Base-by-base conservation (phyloP, 2,888 invertebrate genomes). In the Xestia ashworthii region DNA sequence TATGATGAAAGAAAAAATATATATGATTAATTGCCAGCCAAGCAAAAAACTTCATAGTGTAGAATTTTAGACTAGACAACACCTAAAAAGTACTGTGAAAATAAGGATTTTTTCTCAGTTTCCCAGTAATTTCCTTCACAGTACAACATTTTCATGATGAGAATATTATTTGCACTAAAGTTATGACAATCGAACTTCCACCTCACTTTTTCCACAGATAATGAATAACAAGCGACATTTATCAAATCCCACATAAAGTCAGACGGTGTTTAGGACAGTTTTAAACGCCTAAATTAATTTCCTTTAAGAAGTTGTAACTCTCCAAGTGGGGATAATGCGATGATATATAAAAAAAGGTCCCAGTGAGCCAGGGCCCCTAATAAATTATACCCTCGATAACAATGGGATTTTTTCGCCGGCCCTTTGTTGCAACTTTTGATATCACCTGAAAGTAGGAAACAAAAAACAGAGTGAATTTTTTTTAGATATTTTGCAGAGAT, bases 341-440 rank as follows among this genome's bases (percentile, higher is more conserved):
- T 96, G 96, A 96, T 96, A 96, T 96, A 96, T 96, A 96, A 96
- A 96, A 96, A 96, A 96, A 96, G 96, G 96, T 95, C 95, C 95
- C 96, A 92, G 93, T 94, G 95, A 94, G 95, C 94, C 94, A 88
- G 90, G 90, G 91, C 94, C 96, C 95, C 95, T 96, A 96, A 97
- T 97, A 97, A 97, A 97, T 97, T 97, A 97, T 95, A 94, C 95
- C 95, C 96, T 95, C 95, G 97, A 97, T 97, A 97, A 97, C 97
- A 97, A 97, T 96, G 95, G 97, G 96, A 95, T 96, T 97, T 97
- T 95, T 97, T 95, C 90, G 89, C 90, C 93, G 93, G 94, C 93
- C 94, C 95, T 96, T 96, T 96, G 97, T 97, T 95, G 94, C 95
- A 95, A 96, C 94, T 96, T 97, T 96, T 96, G 95, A 94, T 96